Percentiles rank a stretch among this genome's conserved stretches.
Evolutionary conservation across 2,888 invertebrate genomes (phyloP).

Genomic region (Eupeodes luniger): DNA sequence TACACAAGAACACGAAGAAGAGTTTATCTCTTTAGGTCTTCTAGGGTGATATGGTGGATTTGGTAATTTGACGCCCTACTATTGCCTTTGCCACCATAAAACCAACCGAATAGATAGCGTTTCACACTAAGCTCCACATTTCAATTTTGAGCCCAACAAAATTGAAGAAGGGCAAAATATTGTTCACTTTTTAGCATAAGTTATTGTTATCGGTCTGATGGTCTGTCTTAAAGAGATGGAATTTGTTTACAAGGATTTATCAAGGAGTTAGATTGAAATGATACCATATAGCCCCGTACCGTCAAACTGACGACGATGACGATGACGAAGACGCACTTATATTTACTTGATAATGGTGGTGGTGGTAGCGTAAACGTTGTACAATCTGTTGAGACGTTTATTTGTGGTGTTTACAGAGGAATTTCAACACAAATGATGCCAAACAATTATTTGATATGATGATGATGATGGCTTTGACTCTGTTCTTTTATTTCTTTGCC

Average conservation of each 20-base stretch:
- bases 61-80: conserved; percentile 73
- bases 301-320: conserved; percentile 5
- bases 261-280: conserved; percentile 67
- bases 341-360: no score
- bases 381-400: conserved; percentile 24
- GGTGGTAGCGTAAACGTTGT: neutral
- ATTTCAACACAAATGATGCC: conserved; percentile 60
- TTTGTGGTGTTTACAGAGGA: conserved; percentile 49
- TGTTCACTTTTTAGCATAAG: conserved; percentile 69
- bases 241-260: conserved; percentile 73
- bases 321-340: conserved; percentile 2
- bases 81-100: conserved; percentile 51
- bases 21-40: conserved; percentile 53
- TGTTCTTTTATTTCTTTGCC: conserved; percentile 20
- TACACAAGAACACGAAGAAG: neutral
- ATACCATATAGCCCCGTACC: conserved; percentile 39
- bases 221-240: conserved; percentile 57
- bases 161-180: conserved; percentile 3
- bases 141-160: conserved; percentile 58
- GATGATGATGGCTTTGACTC: conserved; percentile 46
- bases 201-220: conserved; percentile 55
- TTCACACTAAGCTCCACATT: conserved; percentile 69
- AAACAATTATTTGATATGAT: conserved; percentile 57
- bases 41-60: conserved; percentile 52
- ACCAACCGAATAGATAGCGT: conserved; percentile 55